Evolutionary conservation across 2,888 invertebrate species (phyloP), one percentile per base, ranked within the genome.

Genomic region (Meteorus colon): DNA sequence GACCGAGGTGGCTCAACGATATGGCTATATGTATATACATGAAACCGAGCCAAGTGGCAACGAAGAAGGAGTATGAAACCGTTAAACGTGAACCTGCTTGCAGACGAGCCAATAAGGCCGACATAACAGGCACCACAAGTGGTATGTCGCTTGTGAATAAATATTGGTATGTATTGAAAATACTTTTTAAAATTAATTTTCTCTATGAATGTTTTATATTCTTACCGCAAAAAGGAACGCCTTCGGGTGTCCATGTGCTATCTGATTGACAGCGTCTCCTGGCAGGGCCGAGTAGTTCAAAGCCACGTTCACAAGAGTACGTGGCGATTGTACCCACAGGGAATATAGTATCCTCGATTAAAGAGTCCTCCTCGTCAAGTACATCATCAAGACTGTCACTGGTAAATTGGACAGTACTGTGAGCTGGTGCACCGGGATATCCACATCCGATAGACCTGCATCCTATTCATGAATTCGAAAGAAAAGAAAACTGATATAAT

Each of bases 171-270:
- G 27, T 10, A 24, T 63, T 14, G n/a, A 10, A 60, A 5, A 10
- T 10, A 12, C 14, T 62, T 12, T 8, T 27, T 24, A 27, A 10
- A 63, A 62, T 74, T 27, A 37, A 31, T 67, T 71, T 48, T 62
- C 51, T 62, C 34, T 55, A 67, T 60, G 24, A 65, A 45, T 27
- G 10, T 1, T 16, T 27, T 48, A 48, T 45, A 63, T 27, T 93
- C 95, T 96, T 89, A 97, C 97, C 97, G 90, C 97, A 97, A 90
- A 97, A 97, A 6, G 97, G 97, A 83, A 97, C 95, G 75, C 97
- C 97, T 87, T 96, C 96, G 0, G 97, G 97, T 8, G 93, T 90
- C 97, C 97, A 97, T 60, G 92, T 92, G 14, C 95, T 95, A 82
- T 94, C 93, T 0, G 89, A 81, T 67, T 93, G 93, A 86, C 97